A percentile compares a stretch with the other conserved stretches of the same genome.
Conservation (phyloP, 2,797 vertebrate species). For the Setipinna tenuifilis region DNA sequence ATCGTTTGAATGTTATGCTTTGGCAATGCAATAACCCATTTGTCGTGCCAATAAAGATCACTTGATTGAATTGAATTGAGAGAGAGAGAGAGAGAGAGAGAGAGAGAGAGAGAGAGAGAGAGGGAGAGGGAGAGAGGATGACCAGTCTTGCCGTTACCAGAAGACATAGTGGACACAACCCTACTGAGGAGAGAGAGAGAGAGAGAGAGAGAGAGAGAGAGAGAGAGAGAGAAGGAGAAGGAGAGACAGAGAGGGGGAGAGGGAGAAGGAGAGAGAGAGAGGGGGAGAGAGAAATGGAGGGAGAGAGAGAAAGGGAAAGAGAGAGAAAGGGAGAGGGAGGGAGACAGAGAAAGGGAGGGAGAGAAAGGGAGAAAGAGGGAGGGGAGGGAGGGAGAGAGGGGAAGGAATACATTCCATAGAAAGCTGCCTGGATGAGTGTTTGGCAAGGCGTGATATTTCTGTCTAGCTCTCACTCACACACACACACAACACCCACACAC, state of each 20-base stretch:
- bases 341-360: not conserved
- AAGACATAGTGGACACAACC: slow-evolving; percentile 72
- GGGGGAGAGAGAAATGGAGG: slow-evolving; percentile 40
- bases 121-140: slow-evolving; percentile 67
- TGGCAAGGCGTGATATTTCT: too few relatives aligned
- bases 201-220: slow-evolving; percentile 33
- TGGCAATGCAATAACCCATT: too few relatives aligned
- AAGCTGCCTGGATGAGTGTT: too few relatives aligned
- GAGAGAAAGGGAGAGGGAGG: not conserved
- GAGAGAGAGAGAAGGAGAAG: slow-evolving; percentile 2
- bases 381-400: slow-evolving; percentile 39
- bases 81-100: slow-evolving; percentile 34
- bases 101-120: slow-evolving; percentile 39
- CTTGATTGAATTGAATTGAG: too few relatives aligned
- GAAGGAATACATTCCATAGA: slow-evolving; percentile 41
- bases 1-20: too few relatives aligned
- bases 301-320: slow-evolving; percentile 39
- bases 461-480: too few relatives aligned
- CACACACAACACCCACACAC: too few relatives aligned
- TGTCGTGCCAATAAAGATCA: too few relatives aligned
- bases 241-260: too few relatives aligned
- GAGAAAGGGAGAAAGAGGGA: not conserved
- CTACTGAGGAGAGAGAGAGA: slow-evolving; percentile 46
- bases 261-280: slow-evolving; percentile 15
- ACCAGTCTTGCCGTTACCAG: slow-evolving; percentile 84